phyloP scores from a whole-genome alignment of 2,113 vertebrate species.

The Campylomormyrus numenius region DNA sequence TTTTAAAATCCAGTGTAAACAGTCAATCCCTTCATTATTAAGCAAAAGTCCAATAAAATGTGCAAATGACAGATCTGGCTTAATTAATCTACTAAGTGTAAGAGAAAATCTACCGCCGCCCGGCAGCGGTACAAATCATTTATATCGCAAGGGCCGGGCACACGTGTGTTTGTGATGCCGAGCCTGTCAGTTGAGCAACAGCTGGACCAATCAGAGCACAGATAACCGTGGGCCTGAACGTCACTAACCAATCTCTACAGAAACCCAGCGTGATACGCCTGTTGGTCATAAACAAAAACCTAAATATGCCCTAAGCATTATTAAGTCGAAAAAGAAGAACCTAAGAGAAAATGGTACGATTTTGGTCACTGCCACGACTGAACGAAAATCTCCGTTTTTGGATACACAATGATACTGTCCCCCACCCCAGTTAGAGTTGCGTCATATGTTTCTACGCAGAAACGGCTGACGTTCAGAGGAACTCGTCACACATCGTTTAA shows the following conservation, averaged over 20 bases:
- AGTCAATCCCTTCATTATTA: not conserved
- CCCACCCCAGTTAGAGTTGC: not conserved
- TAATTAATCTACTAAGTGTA: not conserved
- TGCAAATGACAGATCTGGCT: not conserved
- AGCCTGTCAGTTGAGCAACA: not conserved
- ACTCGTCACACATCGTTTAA: not conserved
- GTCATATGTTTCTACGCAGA: not conserved
- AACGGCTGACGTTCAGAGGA: not conserved
- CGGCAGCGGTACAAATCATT: not conserved
- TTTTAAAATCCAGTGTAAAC: not conserved
- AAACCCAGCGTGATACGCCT: too few relatives aligned
- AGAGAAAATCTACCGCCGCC: not conserved
- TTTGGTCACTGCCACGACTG: not conserved
- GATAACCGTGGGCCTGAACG: fast-evolving
- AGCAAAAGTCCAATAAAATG: not conserved
- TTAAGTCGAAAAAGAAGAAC: not conserved
- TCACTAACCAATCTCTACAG: slow-evolving; percentile 33
- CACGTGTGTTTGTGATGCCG: slow-evolving; percentile 19
- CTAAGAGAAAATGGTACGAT: not conserved
- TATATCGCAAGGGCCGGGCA: not conserved
- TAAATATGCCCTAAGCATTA: not conserved
- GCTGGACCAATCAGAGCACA: slow-evolving; percentile 40
- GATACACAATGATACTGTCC: not conserved
- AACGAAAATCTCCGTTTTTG: not conserved
- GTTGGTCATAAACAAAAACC: not conserved